Conservation (phyloP, 92 coral and sea anemone species). For the Plumapathes pennacea region DNA sequence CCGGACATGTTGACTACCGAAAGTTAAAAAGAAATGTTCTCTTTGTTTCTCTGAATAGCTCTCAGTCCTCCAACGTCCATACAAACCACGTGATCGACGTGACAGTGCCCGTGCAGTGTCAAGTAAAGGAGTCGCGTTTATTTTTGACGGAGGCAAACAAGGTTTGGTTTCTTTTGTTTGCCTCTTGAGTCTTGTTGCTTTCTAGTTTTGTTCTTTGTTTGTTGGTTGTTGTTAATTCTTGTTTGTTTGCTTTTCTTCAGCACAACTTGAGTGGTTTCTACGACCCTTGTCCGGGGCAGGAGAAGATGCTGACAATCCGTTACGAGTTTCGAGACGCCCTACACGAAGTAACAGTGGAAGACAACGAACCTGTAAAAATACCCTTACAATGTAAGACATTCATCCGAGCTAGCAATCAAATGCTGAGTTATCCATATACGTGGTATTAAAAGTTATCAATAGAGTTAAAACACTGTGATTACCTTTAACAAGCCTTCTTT, state of each 20-base stretch:
- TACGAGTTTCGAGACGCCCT: conserved; percentile 83
- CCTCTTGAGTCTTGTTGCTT: neutral
- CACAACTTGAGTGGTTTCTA: conserved; percentile 89
- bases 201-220: neutral
- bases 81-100: conserved; percentile 78
- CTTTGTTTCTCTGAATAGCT: conserved; percentile 12
- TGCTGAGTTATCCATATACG: too few relatives aligned
- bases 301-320: conserved; percentile 78
- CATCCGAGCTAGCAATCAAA: too few relatives aligned
- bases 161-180: conserved; percentile 20
- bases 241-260: conserved; percentile 29
- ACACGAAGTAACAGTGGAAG: conserved; percentile 86
- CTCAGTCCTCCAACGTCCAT: conserved; percentile 25
- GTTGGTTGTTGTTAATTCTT: too few relatives aligned
- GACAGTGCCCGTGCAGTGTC: conserved; percentile 90
- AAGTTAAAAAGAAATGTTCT: too few relatives aligned
- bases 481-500: too few relatives aligned
- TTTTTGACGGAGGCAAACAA: conserved; percentile 86
- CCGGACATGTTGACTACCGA: too few relatives aligned
- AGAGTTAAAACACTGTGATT: too few relatives aligned
- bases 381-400: conserved; percentile 89
- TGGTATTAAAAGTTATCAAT: too few relatives aligned
- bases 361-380: conserved; percentile 69
- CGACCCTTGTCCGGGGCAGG: conserved; percentile 94
- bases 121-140: conserved; percentile 86